Base-by-base conservation (phyloP, 1,140 invertebrate genomes). In the Penaeus indicus region DNA sequence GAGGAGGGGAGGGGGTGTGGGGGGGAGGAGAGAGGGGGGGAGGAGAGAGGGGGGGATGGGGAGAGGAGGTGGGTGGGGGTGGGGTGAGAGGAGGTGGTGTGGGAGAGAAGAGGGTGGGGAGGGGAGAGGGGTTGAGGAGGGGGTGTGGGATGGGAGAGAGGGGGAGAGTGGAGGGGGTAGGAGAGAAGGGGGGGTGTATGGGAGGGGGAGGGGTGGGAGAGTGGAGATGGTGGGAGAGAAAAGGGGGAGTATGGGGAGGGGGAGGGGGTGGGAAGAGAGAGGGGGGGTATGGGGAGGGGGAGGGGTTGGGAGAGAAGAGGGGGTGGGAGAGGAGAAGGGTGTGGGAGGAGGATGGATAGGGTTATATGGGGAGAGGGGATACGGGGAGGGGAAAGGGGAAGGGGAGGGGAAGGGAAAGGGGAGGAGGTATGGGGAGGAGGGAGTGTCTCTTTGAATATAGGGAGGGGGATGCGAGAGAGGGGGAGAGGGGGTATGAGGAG, bases 141-240 rank as follows among this genome's bases (percentile, higher is more conserved):
- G 54, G 69, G n/a, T 60, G 69, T 75, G 47, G 75, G 38, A 60
- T n/a, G 75, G 69, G 75, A 61, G 75, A 67, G 75, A 67, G 64
- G 81, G 64, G 63, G 64, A 61, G 38, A 25, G 64, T 47, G 62
- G 80, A 82, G 80, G 62, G 80, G 62, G 80, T 64, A 85, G 63
- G 47, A 18, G 38, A 27, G 67, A 25, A 72, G 64, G n/a, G n/a
- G n/a, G n/a, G n/a, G n/a, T n/a, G n/a, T n/a, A n/a, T n/a, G n/a
- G n/a, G n/a, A 72, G 62, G 21, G 82, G 38, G 27, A 47, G 62
- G 47, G 32, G 47, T 2, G 10, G 80, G 16, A 47, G 11, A 25
- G 25, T 25, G 22, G 47, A 63, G 60, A 63, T 69, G 62, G 60
- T 22, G 54, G 42, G 60, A 21, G 27, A 18, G 32, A 38, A 63